Conservation (phyloP, 2,888 invertebrate genomes). For the Invenusta paracnida region DNA sequence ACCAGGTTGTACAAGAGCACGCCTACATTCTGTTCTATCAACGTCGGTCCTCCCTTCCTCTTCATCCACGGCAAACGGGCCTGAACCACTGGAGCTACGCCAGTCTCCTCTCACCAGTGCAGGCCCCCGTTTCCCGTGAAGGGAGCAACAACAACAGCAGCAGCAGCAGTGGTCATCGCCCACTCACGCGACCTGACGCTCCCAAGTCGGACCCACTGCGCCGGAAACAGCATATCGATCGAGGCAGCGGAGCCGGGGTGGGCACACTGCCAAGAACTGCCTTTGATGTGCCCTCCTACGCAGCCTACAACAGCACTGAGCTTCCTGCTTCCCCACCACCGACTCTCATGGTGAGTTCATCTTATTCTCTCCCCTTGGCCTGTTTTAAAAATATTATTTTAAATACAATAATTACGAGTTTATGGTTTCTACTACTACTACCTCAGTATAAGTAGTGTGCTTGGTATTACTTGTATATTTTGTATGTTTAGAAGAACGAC, state of each 20-base stretch:
- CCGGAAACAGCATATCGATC: background rate
- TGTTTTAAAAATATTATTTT: too few relatives aligned
- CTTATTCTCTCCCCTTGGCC: too few relatives aligned
- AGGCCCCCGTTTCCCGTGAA: background rate
- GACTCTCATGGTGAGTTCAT: too few relatives aligned
- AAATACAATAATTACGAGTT: too few relatives aligned
- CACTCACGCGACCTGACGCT: background rate
- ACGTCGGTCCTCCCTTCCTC: slow-evolving; percentile 11
- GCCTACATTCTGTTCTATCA: slow-evolving; percentile 38
- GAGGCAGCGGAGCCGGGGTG: background rate
- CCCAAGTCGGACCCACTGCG: background rate
- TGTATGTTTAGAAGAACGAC: too few relatives aligned
- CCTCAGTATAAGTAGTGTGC: too few relatives aligned
- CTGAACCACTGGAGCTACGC: background rate
- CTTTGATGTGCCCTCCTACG: background rate
- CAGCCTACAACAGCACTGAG: too few relatives aligned
- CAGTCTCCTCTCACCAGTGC: background rate
- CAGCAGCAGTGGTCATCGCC: background rate
- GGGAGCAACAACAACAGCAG: background rate
- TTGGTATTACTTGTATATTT: too few relatives aligned
- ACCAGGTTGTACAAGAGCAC: slow-evolving; percentile 30
- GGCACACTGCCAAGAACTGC: background rate
- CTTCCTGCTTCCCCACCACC: too few relatives aligned
- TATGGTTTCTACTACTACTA: too few relatives aligned
- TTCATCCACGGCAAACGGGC: background rate